phyloP scores from a whole-genome alignment of 2,113 vertebrate species.

The Narcine bancroftii region DNA sequence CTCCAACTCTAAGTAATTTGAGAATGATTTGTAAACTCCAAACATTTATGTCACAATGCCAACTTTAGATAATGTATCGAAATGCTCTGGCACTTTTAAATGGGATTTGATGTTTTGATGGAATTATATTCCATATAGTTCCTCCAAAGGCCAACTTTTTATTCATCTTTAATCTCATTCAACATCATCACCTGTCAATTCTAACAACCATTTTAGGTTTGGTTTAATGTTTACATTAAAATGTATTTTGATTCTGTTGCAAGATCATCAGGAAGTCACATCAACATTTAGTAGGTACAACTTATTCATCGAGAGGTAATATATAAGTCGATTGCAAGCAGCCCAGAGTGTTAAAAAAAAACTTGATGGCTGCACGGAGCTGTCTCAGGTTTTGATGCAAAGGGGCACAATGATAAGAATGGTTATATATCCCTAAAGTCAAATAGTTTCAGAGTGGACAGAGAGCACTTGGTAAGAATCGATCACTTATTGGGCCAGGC shows the following conservation, averaged over 20 bases:
- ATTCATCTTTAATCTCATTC: background rate
- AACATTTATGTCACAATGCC: background rate
- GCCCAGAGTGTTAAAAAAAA: background rate
- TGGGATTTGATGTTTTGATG: background rate
- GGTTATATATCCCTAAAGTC: background rate
- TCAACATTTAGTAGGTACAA: background rate
- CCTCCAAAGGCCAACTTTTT: background rate
- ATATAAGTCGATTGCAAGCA: background rate
- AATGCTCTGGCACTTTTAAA: background rate
- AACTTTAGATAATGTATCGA: background rate
- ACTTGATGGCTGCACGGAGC: background rate
- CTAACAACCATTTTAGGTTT: no score
- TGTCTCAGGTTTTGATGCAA: background rate
- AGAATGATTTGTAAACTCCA: background rate
- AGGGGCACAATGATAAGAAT: background rate
- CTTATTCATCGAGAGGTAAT: background rate
- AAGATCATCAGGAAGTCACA: background rate
- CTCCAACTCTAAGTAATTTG: background rate
- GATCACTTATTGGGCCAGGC: background rate
- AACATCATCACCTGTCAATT: background rate
- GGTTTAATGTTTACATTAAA: background rate
- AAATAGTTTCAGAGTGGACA: background rate
- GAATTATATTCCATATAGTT: background rate
- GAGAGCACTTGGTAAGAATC: background rate
- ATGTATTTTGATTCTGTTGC: background rate